These are phyloP conservation scores for Albula glossodonta DNA, from an alignment of 2,113 vertebrate genomes.

Conservation along the genomic window DNA sequence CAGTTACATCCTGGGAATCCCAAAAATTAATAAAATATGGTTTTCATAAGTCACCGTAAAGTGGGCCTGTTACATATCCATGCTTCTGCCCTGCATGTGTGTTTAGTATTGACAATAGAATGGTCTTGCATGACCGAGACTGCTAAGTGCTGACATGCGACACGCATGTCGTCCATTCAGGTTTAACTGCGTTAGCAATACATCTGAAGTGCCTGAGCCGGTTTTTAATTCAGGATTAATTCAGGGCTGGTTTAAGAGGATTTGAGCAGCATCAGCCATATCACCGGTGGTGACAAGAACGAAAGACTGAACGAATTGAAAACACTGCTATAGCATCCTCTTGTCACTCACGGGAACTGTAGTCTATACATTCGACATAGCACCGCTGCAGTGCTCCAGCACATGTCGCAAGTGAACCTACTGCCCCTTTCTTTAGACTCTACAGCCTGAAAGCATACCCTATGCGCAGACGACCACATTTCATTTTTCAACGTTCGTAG, in stretches of 20 bases:
- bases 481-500: not conserved
- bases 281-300: not conserved
- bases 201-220: not conserved
- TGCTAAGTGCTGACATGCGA: not conserved
- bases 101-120: not conserved
- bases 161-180: not conserved
- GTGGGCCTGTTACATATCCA: not conserved
- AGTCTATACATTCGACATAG: not conserved
- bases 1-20: not conserved
- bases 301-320: not conserved
- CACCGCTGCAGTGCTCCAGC: not conserved
- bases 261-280: not conserved
- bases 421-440: not conserved
- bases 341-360: not conserved
- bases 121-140: not conserved
- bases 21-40: not conserved
- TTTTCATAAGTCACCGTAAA: not conserved
- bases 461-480: not conserved
- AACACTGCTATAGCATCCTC: not conserved
- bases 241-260: not conserved
- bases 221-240: not conserved
- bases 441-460: not conserved
- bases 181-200: not conserved
- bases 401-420: slow-evolving; percentile 12
- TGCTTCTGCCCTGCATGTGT: too few species aligned